These are phyloP conservation scores for Boloria euphrosyne DNA, from an alignment of 2,888 invertebrate genomes.

Conservation along the genomic window DNA sequence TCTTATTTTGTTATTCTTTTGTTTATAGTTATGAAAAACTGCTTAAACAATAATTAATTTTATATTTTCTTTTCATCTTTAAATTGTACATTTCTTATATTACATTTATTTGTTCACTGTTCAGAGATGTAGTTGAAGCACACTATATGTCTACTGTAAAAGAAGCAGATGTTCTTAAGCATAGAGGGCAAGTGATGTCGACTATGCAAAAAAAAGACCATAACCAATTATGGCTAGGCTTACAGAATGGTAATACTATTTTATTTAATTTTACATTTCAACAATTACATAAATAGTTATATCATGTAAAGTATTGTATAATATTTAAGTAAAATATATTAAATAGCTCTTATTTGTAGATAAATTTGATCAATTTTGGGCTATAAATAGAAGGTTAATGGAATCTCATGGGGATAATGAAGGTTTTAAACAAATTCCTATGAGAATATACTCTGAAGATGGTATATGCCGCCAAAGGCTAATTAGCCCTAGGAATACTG, in stretches of 20 bases:
- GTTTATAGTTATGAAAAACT: too few relatives aligned
- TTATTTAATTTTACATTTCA: neutral
- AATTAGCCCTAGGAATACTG: conserved; percentile 88
- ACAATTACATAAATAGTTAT: too few relatives aligned
- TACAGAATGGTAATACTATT: conserved; percentile 89
- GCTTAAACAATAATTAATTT: too few relatives aligned
- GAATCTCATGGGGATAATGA: conserved; percentile 90
- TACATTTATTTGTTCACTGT: too few relatives aligned
- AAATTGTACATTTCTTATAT: too few relatives aligned
- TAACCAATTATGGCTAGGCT: conserved; percentile 96
- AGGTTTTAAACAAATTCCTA: conserved; percentile 94
- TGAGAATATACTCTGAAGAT: conserved; percentile 90
- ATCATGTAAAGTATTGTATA: neutral
- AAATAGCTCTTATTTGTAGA: conserved; percentile 74
- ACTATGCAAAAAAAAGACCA: conserved; percentile 98
- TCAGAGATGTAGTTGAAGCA: conserved; percentile 94
- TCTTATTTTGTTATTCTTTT: neutral
- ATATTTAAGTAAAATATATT: neutral
- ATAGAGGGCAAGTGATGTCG: conserved; percentile 93
- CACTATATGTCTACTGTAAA: conserved; percentile 97
- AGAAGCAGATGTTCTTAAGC: conserved; percentile 99
- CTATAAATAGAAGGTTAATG: conserved; percentile 97
- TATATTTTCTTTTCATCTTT: too few relatives aligned
- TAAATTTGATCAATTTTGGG: conserved; percentile 99
- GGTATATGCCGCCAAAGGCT: conserved; percentile 88